Conservation (phyloP, 2,113 vertebrate species). For the Uropsilus gracilis region DNA sequence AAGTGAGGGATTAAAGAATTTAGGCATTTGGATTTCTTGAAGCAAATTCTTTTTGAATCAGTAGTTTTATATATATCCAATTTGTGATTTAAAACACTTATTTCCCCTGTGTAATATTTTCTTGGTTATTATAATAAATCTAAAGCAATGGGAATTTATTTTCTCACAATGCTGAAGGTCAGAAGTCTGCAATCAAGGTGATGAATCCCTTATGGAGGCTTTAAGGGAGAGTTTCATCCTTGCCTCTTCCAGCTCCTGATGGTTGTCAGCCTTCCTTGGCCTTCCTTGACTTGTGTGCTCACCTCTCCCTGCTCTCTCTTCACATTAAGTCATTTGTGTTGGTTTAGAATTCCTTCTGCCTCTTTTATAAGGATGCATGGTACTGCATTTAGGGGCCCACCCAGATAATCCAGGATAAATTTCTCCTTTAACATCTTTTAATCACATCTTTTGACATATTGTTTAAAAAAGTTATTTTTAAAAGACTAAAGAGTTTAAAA, state of each 20-base stretch:
- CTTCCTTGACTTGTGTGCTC: neutral
- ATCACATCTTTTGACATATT: constrained; percentile 3
- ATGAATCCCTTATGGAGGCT: neutral
- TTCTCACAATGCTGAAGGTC: neutral
- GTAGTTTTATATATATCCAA: neutral
- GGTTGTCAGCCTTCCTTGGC: neutral
- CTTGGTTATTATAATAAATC: neutral
- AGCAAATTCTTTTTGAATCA: constrained; percentile 5
- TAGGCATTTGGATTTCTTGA: constrained; percentile 44
- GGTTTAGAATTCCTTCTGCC: neutral
- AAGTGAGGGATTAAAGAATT: constrained; percentile 13
- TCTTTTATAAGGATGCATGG: neutral
- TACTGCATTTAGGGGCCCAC: neutral
- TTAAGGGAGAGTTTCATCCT: neutral
- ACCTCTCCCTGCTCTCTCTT: constrained; percentile 13
- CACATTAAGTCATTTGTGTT: neutral
- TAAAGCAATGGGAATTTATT: neutral
- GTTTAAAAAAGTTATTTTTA: neutral
- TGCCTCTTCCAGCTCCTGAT: neutral
- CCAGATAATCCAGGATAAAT: neutral
- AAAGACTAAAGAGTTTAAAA: too few relatives aligned
- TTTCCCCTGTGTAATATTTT: neutral
- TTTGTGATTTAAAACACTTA: constrained; percentile 8
- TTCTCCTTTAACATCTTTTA: constrained; percentile 18
- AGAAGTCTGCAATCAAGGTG: neutral